Evolutionary conservation across 2,113 vertebrate genomes (phyloP).

Genomic region (Mus musculus): DNA sequence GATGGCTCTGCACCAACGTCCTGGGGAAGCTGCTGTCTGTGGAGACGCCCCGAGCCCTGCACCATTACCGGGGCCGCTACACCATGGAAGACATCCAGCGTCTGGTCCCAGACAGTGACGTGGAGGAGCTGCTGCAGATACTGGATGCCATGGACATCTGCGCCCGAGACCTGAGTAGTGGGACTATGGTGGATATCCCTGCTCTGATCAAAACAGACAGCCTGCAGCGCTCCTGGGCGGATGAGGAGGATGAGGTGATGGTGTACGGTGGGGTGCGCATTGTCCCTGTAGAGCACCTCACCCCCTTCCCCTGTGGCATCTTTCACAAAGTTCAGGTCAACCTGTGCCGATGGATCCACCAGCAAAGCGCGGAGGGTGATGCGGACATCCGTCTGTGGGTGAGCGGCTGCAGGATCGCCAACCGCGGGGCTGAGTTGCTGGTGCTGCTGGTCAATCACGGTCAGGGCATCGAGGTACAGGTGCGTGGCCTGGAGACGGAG

Average conservation of each 20-base stretch:
- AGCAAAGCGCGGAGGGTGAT: conserved; percentile 93
- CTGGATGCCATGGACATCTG: conserved; percentile 99
- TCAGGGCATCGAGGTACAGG: conserved; percentile 97
- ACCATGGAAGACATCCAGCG: conserved; percentile 96
- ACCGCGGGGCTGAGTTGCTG: conserved; percentile 93
- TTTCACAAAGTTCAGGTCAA: conserved; percentile 99
- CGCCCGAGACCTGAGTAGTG: conserved; percentile 93
- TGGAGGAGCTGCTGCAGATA: conserved; percentile 97
- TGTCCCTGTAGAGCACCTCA: conserved; percentile 96
- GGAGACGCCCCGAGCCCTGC: conserved; percentile 97
- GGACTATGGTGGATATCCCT: conserved; percentile 97
- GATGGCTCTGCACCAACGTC: conserved; percentile 95
- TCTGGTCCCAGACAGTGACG: conserved; percentile 94
- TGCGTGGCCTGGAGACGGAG: conserved; percentile 93
- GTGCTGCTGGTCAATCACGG: conserved; percentile 98
- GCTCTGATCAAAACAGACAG: conserved; percentile 97
- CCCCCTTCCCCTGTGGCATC: conserved; percentile 96
- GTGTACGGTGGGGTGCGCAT: conserved; percentile 96
- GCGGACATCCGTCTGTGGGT: conserved; percentile 96
- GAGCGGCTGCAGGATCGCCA: conserved; percentile 94
- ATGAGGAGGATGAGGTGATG: conserved; percentile 94
- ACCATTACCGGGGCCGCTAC: conserved; percentile 98
- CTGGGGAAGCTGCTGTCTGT: conserved; percentile 94
- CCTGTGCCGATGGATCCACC: conserved; percentile 97
- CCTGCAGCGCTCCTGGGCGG: conserved; percentile 96